Percentiles rank a stretch among this genome's conserved stretches.
Conservation (phyloP, 1,140 invertebrate genomes). For the Centruroides vittatus region DNA sequence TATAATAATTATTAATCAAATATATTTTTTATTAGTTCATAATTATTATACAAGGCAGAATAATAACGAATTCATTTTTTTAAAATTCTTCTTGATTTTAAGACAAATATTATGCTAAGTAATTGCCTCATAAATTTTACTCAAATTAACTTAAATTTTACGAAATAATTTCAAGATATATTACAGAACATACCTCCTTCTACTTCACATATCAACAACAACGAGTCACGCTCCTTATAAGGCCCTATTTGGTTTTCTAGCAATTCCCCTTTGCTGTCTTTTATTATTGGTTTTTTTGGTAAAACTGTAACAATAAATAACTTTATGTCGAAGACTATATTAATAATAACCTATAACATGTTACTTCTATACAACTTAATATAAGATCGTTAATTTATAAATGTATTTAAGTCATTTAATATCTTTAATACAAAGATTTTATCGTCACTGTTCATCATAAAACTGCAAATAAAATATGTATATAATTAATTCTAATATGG, state of each 20-base stretch:
- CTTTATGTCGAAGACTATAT: too few relatives aligned
- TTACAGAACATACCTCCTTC: constrained; percentile 24
- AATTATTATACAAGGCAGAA: too few relatives aligned
- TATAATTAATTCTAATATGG: too few relatives aligned
- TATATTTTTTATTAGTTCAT: too few relatives aligned
- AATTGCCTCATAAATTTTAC: neutral
- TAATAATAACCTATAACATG: too few relatives aligned
- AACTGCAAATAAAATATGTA: too few relatives aligned
- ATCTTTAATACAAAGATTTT: too few relatives aligned
- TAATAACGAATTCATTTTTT: neutral
- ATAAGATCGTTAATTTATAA: too few relatives aligned
- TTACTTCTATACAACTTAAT: too few relatives aligned
- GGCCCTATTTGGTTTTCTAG: constrained; percentile 22
- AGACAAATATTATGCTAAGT: neutral
- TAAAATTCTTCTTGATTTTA: neutral
- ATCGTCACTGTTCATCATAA: too few relatives aligned
- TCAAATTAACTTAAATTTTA: neutral
- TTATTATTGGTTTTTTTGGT: constrained; percentile 20
- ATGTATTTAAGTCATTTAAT: too few relatives aligned
- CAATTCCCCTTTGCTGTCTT: constrained; percentile 18
- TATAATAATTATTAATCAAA: too few relatives aligned
- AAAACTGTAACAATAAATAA: constrained; percentile 18
- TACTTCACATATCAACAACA: constrained; percentile 19
- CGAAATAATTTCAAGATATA: neutral
- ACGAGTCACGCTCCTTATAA: constrained; percentile 21